These are phyloP conservation scores for Crotalus adamanteus DNA, from an alignment of 2,797 vertebrate genomes.

Conservation along the genomic window DNA sequence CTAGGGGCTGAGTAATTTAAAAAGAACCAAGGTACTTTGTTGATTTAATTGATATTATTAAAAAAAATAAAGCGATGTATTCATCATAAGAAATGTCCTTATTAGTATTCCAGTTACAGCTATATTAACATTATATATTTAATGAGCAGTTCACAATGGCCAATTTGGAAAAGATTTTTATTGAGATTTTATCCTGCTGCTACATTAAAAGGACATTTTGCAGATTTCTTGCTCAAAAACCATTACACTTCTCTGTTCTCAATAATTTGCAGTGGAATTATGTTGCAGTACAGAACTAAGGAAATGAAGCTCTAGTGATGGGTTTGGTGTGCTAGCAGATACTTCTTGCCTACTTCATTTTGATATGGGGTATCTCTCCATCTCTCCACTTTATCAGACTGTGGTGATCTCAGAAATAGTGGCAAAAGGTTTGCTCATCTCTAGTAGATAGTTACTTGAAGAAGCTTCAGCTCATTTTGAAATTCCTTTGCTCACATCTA, in stretches of 20 bases:
- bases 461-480: not conserved
- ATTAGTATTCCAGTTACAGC: constrained; percentile 14
- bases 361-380: not conserved
- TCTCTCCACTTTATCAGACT: not conserved
- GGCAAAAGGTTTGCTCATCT: not conserved
- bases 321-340: not conserved
- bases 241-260: not conserved
- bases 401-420: not conserved
- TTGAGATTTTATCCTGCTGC: constrained; percentile 13
- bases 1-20: constrained; percentile 27
- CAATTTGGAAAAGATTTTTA: constrained; percentile 19
- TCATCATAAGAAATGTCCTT: constrained; percentile 28
- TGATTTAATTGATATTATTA: not conserved
- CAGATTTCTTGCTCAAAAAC: constrained; percentile 27
- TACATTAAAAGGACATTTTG: constrained; percentile 38
- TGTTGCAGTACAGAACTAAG: not conserved
- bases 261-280: constrained; percentile 14
- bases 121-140: constrained; percentile 26
- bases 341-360: not conserved
- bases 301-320: not conserved
- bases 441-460: not conserved
- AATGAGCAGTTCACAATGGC: constrained; percentile 9
- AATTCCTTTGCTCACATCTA: not conserved
- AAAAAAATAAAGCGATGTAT: constrained; percentile 11
- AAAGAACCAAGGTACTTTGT: constrained; percentile 16